Base-by-base conservation (phyloP, 2,888 invertebrate species). In the Branchinecta sandiegonensis region DNA sequence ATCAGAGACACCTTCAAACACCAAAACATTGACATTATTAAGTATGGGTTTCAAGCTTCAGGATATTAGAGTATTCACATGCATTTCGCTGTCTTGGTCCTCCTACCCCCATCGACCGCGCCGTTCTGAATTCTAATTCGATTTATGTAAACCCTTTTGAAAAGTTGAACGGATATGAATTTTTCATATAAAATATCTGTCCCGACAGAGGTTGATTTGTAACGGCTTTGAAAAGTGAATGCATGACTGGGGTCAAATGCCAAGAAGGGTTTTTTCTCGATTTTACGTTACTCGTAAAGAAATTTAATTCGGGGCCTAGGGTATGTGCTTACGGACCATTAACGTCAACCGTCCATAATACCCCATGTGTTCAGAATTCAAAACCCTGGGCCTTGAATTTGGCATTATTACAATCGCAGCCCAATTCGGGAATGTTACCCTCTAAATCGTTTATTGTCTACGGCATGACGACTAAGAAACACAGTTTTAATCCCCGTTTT, bases 391-490 rank as follows among this genome's bases (percentile, higher is more conserved):
- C 56, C 56, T 56, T 56, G n/a, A 56, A 17, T 14, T 17, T 56
- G 56, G 56, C 56, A 56, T 56, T 56, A 56, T 56, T 56, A 56
- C 56, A 56, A 56, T 56, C 56, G 56, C 56, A 56, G 17, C 56
- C 56, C n/a, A 56, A 14, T 56, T 56, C n/a, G 56, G 56, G 56
- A 56, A 14, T 37, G 37, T 17, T 56, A 56, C 56, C 56, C 17
- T 56, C 56, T 56, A 56, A 56, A 56, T 56, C 56, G 56, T 17
- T 14, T 56, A 56, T 56, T 56, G 56, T 56, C 17, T 56, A 14
- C 14, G n/a, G 9, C 1, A 56, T 56, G 56, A 56, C 56, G 56
- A n/a, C n/a, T 37, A 37, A 37, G 37, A 37, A 37, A 14, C 50
- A 56, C 8, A n/a, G n/a, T 56, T 56, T 56, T 56, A 14, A n/a